phyloP scores from a whole-genome alignment of 2,888 invertebrate genomes.

The Criorhina ranunculi region DNA sequence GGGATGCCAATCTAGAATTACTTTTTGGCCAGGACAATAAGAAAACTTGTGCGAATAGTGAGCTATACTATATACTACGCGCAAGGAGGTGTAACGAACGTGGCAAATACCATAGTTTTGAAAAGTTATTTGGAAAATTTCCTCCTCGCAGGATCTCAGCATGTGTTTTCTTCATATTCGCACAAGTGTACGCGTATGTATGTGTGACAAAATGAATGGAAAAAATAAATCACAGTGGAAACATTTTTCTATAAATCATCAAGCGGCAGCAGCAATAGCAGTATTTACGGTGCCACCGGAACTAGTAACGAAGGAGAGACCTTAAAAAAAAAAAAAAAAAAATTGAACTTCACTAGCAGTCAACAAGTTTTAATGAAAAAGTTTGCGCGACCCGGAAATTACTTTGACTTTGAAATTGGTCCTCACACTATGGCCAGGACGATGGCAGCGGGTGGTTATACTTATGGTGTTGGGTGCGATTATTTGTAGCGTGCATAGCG shows the following conservation, averaged over 20 bases:
- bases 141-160: slow-evolving; percentile 5
- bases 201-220: slow-evolving; percentile 50
- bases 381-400: slow-evolving; percentile 76
- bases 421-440: slow-evolving; percentile 46
- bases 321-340: slow-evolving; percentile 45
- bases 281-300: slow-evolving; percentile 36
- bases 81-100: slow-evolving; percentile 38
- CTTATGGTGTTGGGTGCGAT: slow-evolving; percentile 8
- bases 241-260: slow-evolving; percentile 72
- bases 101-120: slow-evolving; percentile 60
- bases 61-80: slow-evolving; percentile 37
- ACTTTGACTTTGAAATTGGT: slow-evolving; percentile 76
- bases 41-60: slow-evolving; percentile 34
- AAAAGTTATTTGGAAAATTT: slow-evolving; percentile 72
- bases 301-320: slow-evolving; percentile 19
- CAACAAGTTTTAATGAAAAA: slow-evolving; percentile 77
- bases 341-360: slow-evolving; percentile 72
- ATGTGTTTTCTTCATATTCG: slow-evolving; percentile 40
- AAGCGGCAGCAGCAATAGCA: slow-evolving; percentile 45
- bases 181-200: slow-evolving; percentile 1
- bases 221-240: slow-evolving; percentile 65
- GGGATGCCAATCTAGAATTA: slow-evolving; percentile 48
- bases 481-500: slow-evolving; percentile 49
- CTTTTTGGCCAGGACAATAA: slow-evolving; percentile 46
- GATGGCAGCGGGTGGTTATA: not conserved